Evolutionary conservation across 1,140 invertebrate species (phyloP), one percentile per base, ranked within the genome.

Genomic region (Bombus huntii): DNA sequence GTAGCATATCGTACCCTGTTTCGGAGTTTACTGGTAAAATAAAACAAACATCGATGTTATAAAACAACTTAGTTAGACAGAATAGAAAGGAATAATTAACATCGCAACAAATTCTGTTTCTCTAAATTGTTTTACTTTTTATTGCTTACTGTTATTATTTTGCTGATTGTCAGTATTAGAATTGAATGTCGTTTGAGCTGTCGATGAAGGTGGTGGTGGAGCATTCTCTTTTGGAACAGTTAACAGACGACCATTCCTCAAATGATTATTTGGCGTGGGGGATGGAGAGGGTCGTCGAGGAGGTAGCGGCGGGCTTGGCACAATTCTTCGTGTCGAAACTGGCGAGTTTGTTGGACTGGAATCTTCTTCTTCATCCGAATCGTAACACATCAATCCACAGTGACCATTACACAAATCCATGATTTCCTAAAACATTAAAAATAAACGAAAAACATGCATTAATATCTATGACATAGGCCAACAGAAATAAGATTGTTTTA

Each of bases 271-370:
- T 9, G 93, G 92, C 37, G 94, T 93, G 1, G 94, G 94, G 8
- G 93, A 94, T 0, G 97, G 97, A 13, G 97, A 97, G 8, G 96
- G 95, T 91, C 97, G 96, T 85, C 97, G 93, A 25, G 97, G 97
- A 78, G 97, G 97, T 53, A 97, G 93, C 31, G 96, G 96, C 22
- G 97, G 96, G 83, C 96, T 97, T 59, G 94, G 93, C 13, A 93
- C 93, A 25, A 94, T 93, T 81, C 93, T 95, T 87, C 95, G 95
- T 4, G 94, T 78, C 57, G 88, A 89, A 10, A 93, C 86, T 1
- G 95, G 94, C 34, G 95, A 95, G 83, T 91, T 96, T 88, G 96
- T 95, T 4, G 96, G 96, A 93, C 96, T 97, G 53, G 92, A 93
- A 75, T 94, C 94, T 44, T 93, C 94, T 86, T 94, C 94, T 71